Conservation (phyloP, 2,888 invertebrate genomes). For the Himalopsyche kuldschensis region DNA sequence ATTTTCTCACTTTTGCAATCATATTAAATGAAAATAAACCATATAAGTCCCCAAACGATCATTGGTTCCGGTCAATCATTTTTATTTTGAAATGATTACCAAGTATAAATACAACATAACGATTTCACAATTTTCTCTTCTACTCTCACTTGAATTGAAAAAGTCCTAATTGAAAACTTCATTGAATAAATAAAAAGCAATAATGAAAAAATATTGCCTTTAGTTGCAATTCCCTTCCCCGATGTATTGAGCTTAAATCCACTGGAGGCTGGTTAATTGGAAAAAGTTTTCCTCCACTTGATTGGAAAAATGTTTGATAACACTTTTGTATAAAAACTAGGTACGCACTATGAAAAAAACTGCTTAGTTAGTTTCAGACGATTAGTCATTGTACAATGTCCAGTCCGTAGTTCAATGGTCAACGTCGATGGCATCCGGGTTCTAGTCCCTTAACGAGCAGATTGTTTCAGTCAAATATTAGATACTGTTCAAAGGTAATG, state of each 20-base stretch:
- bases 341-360: background rate
- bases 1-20: no score
- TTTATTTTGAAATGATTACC: background rate
- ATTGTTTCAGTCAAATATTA: no score
- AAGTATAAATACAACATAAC: background rate
- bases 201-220: background rate
- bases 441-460: no score
- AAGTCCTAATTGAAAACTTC: background rate
- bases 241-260: background rate
- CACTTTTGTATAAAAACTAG: background rate
- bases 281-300: background rate
- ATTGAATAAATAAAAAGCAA: background rate
- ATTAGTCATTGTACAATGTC: no score
- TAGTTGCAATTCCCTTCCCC: background rate
- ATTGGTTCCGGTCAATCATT: no score
- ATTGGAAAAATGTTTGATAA: background rate
- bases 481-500: no score
- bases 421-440: no score
- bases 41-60: no score
- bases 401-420: no score
- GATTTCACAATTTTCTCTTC: background rate
- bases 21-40: no score
- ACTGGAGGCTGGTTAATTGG: background rate
- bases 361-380: no score
- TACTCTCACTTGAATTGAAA: background rate